Evolutionary conservation across 2,888 invertebrate species (phyloP), one percentile per base, ranked within the genome.

Genomic region (Pollenia labialis): DNA sequence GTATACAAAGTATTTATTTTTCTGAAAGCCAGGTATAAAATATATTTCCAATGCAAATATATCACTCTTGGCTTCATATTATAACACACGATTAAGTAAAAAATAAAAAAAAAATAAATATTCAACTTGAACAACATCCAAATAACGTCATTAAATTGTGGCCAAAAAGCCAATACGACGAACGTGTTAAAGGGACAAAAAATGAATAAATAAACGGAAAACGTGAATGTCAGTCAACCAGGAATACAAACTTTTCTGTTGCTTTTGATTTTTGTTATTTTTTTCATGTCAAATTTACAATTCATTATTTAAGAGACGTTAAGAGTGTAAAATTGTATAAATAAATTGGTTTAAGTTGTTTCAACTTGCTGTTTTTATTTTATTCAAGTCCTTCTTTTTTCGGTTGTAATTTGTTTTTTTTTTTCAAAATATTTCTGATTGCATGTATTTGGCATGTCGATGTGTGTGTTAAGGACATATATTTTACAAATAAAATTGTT

Each of bases 141-240:
- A 85, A 66, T 50, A 77, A 85, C 42, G 81, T 77, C 85, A 85
- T 72, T 81, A 62, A 81, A 74, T 81, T 77, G 72, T 72, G 72
- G 81, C 76, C 72, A 81, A 66, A 40, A 52, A 54, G 76, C 9
- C 10, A 9, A 9, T 32, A 64, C 16, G 44, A 52, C 9, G 12
- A 44, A 62, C 54, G 18, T 48, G 66, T 23, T 56, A 12, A 12
- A 44, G 14, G 0, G 7, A 8, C 7, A 54, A 18, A 56, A 56
- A 54, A 16, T 32, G 3, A 32, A 32, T 4, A 32, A 14, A 7
- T 14, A 60, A 69, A 60, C n/a, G 23, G 16, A 69, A 60, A 18
- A 44, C 50, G 68, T 16, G 44, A 68, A 69, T 52, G 71, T n/a
- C 52, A 32, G 42, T 62, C 44, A 32, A 14, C 42, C 12, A 52